Evolutionary conservation across 2,797 vertebrate species (phyloP), one percentile per base, ranked within the genome.

Genomic region (Malacoctenus gilli): DNA sequence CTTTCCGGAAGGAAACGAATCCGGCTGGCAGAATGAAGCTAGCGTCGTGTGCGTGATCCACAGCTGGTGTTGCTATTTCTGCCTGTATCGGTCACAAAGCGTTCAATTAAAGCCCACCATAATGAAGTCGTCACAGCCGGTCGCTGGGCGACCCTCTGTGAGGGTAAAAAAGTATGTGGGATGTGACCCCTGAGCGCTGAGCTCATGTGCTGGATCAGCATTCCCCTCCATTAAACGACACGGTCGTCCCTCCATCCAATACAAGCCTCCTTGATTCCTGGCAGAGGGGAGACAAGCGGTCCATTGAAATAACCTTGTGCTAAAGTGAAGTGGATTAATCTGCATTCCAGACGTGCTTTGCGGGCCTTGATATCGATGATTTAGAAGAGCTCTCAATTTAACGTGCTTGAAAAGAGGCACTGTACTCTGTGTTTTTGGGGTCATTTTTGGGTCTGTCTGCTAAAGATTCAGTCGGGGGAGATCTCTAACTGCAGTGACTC

Each of bases 401-500:
- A 14, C 39, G 14, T 14, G 18, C 46, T 43, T 41, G 37, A 7
- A 8, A 22, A 30, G 10, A 57, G 36, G 8, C 25, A 30, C 4
- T 5, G 15, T 51, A 49, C 35, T 35, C 25, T 52, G 28, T 41
- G 49, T 34, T 16, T 51, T 41, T 22, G 59, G 47, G 59, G 49
- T 59, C 48, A 79, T 84, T 85, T 89, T 87, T 89, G 87, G 89
- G 87, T 90, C 85, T 84, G 85, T 57, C 77, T 75, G 68, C 61
- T 72, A 62, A 87, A 88, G 86, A 90, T 90, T 85, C 62, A 47
- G n/a, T 72, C 25, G 4, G 50, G 69, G 63, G 66, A n/a, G 64
- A 36, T 85, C 84, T 88, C 86, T 87, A 89, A 88, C 77, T 3
- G 11, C 82, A 85, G 75, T 87, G 80, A 80, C 72, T 87, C 85